phyloP scores from a whole-genome alignment of 1,140 invertebrate genomes.

The Lethocerus indicus region DNA sequence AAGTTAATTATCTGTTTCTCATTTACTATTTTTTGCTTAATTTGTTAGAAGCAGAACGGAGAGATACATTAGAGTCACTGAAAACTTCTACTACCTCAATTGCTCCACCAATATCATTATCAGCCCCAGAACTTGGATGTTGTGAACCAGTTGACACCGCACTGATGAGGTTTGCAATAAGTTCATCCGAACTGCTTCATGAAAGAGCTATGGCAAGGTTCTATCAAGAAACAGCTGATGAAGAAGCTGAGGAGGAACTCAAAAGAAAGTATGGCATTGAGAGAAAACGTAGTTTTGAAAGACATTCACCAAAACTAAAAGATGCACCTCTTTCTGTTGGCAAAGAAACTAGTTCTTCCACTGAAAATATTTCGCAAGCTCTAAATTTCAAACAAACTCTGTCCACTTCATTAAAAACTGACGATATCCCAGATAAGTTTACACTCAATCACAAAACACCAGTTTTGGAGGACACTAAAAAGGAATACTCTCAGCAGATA shows the following conservation, averaged over 20 bases:
- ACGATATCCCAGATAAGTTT: too few species aligned
- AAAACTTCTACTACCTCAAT: too few species aligned
- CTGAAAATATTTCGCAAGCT: slow-evolving; percentile 6
- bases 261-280: slow-evolving; percentile 17
- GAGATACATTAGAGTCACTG: too few species aligned
- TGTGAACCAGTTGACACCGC: slow-evolving; percentile 26
- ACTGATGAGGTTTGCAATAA: slow-evolving; percentile 46
- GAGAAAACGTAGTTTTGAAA: slow-evolving; percentile 16
- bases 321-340: slow-evolving; percentile 1
- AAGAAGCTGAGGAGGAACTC: slow-evolving; percentile 38
- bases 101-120: slow-evolving; percentile 59
- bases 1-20: too few species aligned
- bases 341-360: slow-evolving; percentile 4
- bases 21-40: too few species aligned
- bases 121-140: slow-evolving; percentile 51
- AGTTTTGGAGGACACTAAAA: too few species aligned
- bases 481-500: too few species aligned
- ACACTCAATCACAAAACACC: too few species aligned
- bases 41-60: too few species aligned
- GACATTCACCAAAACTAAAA: neutral
- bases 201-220: slow-evolving; percentile 62
- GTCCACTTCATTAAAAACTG: too few species aligned
- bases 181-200: slow-evolving; percentile 62
- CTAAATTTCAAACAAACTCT: too few species aligned
- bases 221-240: slow-evolving; percentile 50